These are phyloP conservation scores for Holcopasites calliopsidis DNA, from an alignment of 1,140 invertebrate species.

Conservation along the genomic window DNA sequence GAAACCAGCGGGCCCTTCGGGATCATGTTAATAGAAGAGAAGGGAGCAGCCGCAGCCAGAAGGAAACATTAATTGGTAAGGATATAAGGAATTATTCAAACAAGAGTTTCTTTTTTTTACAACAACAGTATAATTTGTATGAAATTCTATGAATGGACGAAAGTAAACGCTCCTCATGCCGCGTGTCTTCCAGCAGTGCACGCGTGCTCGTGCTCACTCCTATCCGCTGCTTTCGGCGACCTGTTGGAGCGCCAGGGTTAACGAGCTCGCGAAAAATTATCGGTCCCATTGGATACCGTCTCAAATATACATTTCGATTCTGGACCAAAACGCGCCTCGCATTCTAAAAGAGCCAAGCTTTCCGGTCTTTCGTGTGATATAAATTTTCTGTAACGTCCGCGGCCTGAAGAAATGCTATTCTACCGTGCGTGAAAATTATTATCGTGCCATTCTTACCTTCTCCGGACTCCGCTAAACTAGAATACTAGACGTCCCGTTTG, in stretches of 20 bases:
- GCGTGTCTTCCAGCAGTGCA: neutral
- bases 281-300: neutral
- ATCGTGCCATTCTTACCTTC: neutral
- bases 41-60: no score
- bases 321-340: no score
- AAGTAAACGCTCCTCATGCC: constrained; percentile 2
- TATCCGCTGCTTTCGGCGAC: no score
- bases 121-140: neutral
- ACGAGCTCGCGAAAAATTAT: constrained; percentile 10
- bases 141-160: no score
- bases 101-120: neutral
- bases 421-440: neutral
- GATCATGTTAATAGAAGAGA: no score
- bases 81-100: constrained; percentile 22
- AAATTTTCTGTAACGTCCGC: no score
- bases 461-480: neutral
- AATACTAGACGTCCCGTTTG: neutral
- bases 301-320: neutral
- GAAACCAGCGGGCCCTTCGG: no score
- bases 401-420: no score
- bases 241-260: neutral
- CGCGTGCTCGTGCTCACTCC: no score
- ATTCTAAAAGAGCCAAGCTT: neutral
- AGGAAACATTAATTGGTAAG: constrained; percentile 1
- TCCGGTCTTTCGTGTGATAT: no score